Conservation (phyloP, 2,888 invertebrate species). For the Druceiella hillmani region DNA sequence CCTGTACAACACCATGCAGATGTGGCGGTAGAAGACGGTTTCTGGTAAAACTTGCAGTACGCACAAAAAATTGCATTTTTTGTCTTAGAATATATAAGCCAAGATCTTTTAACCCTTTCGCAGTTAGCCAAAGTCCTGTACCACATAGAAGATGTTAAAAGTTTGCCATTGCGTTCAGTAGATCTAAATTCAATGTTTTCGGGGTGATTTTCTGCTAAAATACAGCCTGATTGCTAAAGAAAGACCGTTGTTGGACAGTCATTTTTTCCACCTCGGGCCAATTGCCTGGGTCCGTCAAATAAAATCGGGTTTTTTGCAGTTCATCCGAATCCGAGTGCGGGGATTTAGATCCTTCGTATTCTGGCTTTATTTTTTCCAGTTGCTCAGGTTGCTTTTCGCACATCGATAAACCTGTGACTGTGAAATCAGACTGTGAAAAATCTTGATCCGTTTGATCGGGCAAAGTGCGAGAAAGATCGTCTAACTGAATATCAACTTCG, state of each 20-base stretch:
- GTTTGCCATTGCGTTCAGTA: constrained; percentile 22
- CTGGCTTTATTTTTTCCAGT: constrained; percentile 7
- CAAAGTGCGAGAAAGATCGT: constrained; percentile 9
- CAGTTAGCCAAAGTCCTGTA: constrained; percentile 22
- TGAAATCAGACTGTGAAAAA: constrained; percentile 6
- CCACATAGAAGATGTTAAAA: constrained; percentile 24
- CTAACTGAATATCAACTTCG: constrained; percentile 17
- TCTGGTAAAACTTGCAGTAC: constrained; percentile 21
- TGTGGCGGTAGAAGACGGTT: constrained; percentile 17
- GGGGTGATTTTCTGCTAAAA: constrained; percentile 23
- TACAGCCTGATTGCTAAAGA: constrained; percentile 19
- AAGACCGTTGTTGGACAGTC: constrained; percentile 18
- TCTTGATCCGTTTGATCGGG: constrained; percentile 6
- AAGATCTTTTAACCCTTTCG: constrained; percentile 24
- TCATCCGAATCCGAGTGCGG: constrained; percentile 8
- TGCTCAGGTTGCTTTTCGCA: constrained; percentile 15
- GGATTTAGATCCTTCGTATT: no score
- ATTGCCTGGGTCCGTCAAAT: no score
- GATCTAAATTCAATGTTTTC: constrained; percentile 21
- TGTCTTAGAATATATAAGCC: constrained; percentile 23
- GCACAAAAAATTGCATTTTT: constrained; percentile 23
- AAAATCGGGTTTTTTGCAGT: no score
- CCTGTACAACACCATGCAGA: constrained; percentile 20
- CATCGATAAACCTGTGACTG: constrained; percentile 8
- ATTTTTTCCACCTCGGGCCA: constrained; percentile 18